These are phyloP conservation scores for Melanaphis sacchari DNA, from an alignment of 1,140 invertebrate genomes.

Conservation along the genomic window DNA sequence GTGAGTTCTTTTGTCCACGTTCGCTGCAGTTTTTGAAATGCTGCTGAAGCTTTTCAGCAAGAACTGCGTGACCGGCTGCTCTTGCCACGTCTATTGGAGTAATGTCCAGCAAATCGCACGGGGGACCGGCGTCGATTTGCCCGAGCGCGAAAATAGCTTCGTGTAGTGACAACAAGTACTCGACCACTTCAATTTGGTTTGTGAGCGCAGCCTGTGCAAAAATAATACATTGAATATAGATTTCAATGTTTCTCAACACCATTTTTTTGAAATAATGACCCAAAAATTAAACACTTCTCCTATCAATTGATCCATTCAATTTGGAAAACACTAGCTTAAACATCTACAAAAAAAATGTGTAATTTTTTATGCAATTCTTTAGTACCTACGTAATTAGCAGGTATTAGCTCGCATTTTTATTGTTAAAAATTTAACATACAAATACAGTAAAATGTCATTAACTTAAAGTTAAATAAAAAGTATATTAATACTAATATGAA, in stretches of 20 bases:
- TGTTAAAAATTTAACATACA: no score
- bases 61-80: background rate
- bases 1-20: background rate
- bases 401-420: background rate
- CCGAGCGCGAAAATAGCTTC: background rate
- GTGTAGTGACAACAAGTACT: background rate
- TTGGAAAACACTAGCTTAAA: background rate
- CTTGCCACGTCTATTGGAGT: constrained; percentile 4
- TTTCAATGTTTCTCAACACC: background rate
- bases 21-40: background rate
- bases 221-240: background rate
- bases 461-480: no score
- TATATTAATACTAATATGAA: no score
- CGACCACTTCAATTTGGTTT: background rate
- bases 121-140: background rate
- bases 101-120: background rate
- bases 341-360: background rate
- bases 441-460: no score
- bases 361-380: background rate
- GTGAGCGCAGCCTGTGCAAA: background rate
- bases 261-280: background rate
- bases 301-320: background rate
- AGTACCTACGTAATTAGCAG: background rate
- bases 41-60: background rate
- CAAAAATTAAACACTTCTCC: background rate